Conservation (phyloP, 2,888 invertebrate genomes). For the Horisme vitalbata region DNA sequence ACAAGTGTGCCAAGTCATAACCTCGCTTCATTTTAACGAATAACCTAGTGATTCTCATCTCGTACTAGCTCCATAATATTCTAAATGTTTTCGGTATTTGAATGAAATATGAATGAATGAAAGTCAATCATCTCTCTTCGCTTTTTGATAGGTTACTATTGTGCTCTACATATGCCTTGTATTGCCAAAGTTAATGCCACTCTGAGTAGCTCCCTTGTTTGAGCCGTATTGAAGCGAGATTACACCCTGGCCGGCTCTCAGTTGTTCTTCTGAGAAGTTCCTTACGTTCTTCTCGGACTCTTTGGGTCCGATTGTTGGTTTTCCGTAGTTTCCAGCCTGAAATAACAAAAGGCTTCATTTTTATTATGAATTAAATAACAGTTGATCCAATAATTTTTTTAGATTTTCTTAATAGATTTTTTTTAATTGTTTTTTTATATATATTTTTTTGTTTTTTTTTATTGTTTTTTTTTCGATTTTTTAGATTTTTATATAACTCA, state of each 20-base stretch:
- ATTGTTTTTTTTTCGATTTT: too few relatives aligned
- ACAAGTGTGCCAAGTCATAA: too few relatives aligned
- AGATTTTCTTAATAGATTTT: too few relatives aligned
- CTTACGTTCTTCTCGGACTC: constrained; percentile 97
- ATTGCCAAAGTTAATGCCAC: constrained; percentile 98
- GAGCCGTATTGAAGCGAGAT: constrained; percentile 98
- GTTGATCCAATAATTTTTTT: too few relatives aligned
- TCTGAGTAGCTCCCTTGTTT: constrained; percentile 98
- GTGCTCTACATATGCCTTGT: constrained; percentile 95
- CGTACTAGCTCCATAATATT: background rate
- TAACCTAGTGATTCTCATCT: too few relatives aligned
- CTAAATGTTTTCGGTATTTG: background rate
- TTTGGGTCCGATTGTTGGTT: constrained; percentile 96
- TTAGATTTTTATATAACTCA: too few relatives aligned
- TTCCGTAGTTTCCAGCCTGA: constrained; percentile 91
- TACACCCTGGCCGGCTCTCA: constrained; percentile 95
- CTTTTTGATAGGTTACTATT: background rate
- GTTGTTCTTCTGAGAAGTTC: constrained; percentile 96
- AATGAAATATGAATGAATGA: constrained; percentile 5
- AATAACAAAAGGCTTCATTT: too few relatives aligned
- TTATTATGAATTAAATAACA: too few relatives aligned
- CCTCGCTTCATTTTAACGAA: too few relatives aligned
- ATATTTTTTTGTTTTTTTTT: too few relatives aligned
- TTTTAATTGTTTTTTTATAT: too few relatives aligned
- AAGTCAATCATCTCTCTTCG: constrained; percentile 8